These are phyloP conservation scores for Troides aeacus DNA, from an alignment of 2,888 invertebrate species.

Conservation along the genomic window DNA sequence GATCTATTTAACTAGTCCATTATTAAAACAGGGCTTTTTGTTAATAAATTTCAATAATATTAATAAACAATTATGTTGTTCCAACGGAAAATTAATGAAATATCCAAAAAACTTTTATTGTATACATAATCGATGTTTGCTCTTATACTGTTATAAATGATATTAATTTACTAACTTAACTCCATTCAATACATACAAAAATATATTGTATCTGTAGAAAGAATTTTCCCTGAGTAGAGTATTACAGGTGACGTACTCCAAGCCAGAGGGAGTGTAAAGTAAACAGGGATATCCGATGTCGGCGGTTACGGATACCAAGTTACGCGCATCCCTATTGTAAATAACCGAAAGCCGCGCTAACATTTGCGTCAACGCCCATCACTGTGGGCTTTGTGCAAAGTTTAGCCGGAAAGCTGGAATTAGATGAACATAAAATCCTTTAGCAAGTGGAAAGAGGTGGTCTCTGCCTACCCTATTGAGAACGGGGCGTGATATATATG, in stretches of 20 bases:
- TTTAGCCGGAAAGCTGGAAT: conserved; percentile 17
- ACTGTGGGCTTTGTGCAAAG: conserved; percentile 21
- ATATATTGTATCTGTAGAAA: neutral
- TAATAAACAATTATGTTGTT: neutral
- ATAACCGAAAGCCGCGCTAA: conserved; percentile 28
- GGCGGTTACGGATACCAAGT: conserved; percentile 9
- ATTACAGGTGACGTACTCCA: conserved; percentile 16
- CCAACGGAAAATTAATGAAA: neutral
- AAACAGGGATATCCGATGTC: conserved; percentile 22
- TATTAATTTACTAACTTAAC: neutral
- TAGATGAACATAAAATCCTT: neutral
- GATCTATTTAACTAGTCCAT: too few species aligned
- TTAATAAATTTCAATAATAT: neutral
- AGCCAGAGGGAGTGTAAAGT: conserved; percentile 15
- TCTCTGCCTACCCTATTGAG: too few species aligned
- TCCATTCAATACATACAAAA: neutral
- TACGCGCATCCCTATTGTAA: conserved; percentile 27
- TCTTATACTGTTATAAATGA: neutral
- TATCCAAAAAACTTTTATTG: neutral
- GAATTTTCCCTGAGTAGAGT: neutral
- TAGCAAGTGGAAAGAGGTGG: too few species aligned
- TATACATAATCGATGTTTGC: neutral
- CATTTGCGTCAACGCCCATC: conserved; percentile 27
- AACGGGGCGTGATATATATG: too few species aligned
- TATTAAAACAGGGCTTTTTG: too few species aligned